Evolutionary conservation across 2,797 vertebrate species (phyloP), one percentile per base, ranked within the genome.

Genomic region (Notolabrus celidotus): DNA sequence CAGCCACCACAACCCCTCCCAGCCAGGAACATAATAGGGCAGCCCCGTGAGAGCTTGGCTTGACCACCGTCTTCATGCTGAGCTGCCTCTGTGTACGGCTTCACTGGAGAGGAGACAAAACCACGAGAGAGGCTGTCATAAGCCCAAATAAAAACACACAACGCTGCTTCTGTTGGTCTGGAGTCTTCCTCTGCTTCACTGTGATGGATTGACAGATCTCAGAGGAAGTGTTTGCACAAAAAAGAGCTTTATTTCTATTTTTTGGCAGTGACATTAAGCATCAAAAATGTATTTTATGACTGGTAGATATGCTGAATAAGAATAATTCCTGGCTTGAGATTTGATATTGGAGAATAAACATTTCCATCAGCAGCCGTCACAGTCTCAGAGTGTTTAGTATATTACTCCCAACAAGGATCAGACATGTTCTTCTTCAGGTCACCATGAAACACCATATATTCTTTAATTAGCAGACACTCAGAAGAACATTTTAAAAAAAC

Each of bases 71-170:
- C 85, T 57, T 71, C 63, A 25, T 22, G 70, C 58, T 45, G 71
- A 67, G 77, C 72, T 66, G 76, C 79, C 79, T 71, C 78, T 1
- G 31, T 10, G 79, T 70, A 68, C 36, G 20, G 75, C 77, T 42
- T 86, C 78, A 67, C 85, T 91, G 85, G 45, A 47, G 67, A 39
- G 34, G 51, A 72, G 38, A 84, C 43, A 81, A 25, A 52, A 76
- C 19, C 33, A 78, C n/a, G 65, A 15, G 29, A 19, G 45, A 41
- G 52, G 20, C 5, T 10, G 20, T 23, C 50, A 25, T 68, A 34
- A 71, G 74, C 39, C 6, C 42, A 36, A 62, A 14, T 8, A 20
- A 10, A 53, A 47, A 74, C 61, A 57, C 67, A 45, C 2, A 54
- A 8, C 5, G 5, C 16, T 10, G 31, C 15, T 43, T 34, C 43